Evolutionary conservation across 2,113 vertebrate species (phyloP), one percentile per base, ranked within the genome.

Genomic region (Ia io): DNA sequence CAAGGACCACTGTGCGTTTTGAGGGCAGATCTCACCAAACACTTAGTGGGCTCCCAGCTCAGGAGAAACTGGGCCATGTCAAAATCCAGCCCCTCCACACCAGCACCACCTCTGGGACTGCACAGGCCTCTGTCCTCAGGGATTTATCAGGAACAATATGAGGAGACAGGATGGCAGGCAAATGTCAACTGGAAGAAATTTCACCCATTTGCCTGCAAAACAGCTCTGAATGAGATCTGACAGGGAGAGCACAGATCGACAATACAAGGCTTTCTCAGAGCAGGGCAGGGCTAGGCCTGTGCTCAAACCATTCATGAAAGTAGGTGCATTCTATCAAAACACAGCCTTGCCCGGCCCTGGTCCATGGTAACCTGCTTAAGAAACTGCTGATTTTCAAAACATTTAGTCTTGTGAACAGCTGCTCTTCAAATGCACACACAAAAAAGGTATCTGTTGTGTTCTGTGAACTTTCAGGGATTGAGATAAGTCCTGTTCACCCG

Each of bases 131-230:
- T 74, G 16, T 89, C 84, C 83, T 51, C 78, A 56, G 93, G 93
- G 73, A 82, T 35, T 92, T 35, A 67, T 63, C 56, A 79, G 77
- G 23, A 63, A 74, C 77, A 93, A 88, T 35, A 42, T 1, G 79
- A 92, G 67, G 77, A 56, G 61, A 92, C 23, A 85, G 56, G 59
- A 78, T 17, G 59, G 67, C 6, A 80, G 86, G 91, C 74, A 82
- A 96, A 95, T 80, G 95, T 91, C 95, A 94, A 9, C 13, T 32
- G 77, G 59, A 80, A 88, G 93, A 95, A 90, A 83, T 83, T 77
- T 86, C 70, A 97, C 70, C 91, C 63, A 30, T 40, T 61, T 86
- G 56, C 59, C 49, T 30, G 18, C 63, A 90, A 49, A 88, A 84
- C 59, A 49, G 70, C 49, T 40, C 63, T 79, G 82, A 91, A 61